phyloP scores from a whole-genome alignment of 1,140 invertebrate species.

The Magallana ariakensis region DNA sequence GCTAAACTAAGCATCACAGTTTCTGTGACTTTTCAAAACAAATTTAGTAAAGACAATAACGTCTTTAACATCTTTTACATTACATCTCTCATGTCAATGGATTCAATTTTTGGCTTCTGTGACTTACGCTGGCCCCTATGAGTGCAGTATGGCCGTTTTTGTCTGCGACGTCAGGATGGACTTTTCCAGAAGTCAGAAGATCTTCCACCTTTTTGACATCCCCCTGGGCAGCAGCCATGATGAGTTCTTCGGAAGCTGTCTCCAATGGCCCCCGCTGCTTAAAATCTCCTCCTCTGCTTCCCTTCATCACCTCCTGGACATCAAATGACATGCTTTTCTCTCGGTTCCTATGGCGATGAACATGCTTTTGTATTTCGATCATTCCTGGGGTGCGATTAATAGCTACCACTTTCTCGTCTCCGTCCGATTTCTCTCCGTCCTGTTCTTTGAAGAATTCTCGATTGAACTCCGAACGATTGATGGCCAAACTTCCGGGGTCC shows the following conservation, averaged over 20 bases:
- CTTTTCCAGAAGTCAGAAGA: conserved; percentile 70
- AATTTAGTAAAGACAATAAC: too few relatives aligned
- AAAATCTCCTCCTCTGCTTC: conserved; percentile 68
- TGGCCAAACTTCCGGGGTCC: conserved; percentile 71
- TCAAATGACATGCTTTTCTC: conserved; percentile 64
- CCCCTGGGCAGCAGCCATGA: conserved; percentile 70
- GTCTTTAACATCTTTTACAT: too few relatives aligned
- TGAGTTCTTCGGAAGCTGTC: conserved; percentile 70
- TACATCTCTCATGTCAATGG: too few relatives aligned
- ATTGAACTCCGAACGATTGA: conserved; percentile 73
- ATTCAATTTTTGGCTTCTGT: too few relatives aligned
- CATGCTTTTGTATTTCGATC: conserved; percentile 75
- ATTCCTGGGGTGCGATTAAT: conserved; percentile 76
- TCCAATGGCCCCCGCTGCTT: conserved; percentile 72
- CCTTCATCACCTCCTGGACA: conserved; percentile 70
- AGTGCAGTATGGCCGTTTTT: conserved; percentile 74
- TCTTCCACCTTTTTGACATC: conserved; percentile 69
- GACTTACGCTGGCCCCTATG: conserved; percentile 74
- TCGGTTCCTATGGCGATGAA: conserved; percentile 64
- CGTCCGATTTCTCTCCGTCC: conserved; percentile 51
- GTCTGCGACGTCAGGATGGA: conserved; percentile 77
- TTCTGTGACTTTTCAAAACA: too few relatives aligned
- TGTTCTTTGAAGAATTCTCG: conserved; percentile 70
- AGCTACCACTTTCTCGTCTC: conserved; percentile 58
- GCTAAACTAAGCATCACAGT: too few relatives aligned